Conservation (phyloP, 2,113 vertebrate species). For the Callionymus lyra region DNA sequence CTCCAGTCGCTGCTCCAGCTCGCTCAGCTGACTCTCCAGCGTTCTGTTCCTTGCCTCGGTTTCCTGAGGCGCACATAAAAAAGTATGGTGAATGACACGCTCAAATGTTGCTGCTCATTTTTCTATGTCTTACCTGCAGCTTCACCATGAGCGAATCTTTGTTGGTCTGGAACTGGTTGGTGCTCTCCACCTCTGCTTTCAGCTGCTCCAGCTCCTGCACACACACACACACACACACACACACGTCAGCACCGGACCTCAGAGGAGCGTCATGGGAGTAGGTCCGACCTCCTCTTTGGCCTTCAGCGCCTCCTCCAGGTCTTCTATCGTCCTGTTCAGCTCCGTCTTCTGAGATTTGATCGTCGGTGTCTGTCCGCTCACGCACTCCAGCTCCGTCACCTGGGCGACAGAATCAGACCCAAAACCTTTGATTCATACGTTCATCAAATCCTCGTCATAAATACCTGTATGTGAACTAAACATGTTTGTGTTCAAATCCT, state of each 20-base stretch:
- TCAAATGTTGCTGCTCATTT: background rate
- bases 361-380: constrained; percentile 85
- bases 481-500: too few relatives aligned
- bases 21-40: constrained; percentile 80
- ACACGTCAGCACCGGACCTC: background rate
- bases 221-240: background rate
- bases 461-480: too few relatives aligned
- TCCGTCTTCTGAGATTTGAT: constrained; percentile 92
- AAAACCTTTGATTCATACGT: too few relatives aligned
- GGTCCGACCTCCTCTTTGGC: constrained; percentile 84
- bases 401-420: constrained; percentile 26
- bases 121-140: constrained; percentile 85
- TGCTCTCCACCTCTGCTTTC: constrained; percentile 85
- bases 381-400: constrained; percentile 96
- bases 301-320: constrained; percentile 80
- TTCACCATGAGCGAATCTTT: constrained; percentile 81
- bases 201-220: constrained; percentile 86
- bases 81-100: too few relatives aligned
- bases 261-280: background rate
- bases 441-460: too few relatives aligned
- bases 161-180: constrained; percentile 80
- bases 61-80: constrained; percentile 64
- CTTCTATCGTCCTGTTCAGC: constrained; percentile 92
- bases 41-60: constrained; percentile 82
- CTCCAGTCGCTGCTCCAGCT: constrained; percentile 88